A percentile compares a stretch with the other conserved stretches of the same genome.
phyloP scores from a whole-genome alignment of 2,113 vertebrate genomes.

The Trachemys scripta region DNA sequence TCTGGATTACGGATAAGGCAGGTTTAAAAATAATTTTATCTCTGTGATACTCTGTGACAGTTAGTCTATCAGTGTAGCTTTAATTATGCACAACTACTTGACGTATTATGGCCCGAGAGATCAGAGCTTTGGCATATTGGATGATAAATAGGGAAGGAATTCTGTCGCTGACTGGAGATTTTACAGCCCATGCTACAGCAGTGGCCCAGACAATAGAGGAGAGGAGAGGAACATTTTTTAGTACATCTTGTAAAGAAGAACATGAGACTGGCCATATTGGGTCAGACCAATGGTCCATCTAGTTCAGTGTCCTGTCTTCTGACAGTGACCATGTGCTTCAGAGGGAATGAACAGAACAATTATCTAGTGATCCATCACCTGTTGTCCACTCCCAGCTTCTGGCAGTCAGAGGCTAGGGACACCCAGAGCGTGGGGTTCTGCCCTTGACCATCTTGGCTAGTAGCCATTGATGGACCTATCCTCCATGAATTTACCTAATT shows the following conservation, averaged over 20 bases:
- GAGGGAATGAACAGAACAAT: not conserved
- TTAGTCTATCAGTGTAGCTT: slow-evolving; percentile 53
- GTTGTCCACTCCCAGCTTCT: not conserved
- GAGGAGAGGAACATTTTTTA: not conserved
- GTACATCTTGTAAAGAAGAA: not conserved
- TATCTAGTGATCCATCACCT: not conserved
- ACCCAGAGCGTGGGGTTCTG: not conserved
- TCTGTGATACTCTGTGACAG: slow-evolving; percentile 56
- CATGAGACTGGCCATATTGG: not conserved
- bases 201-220: not conserved
- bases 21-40: slow-evolving; percentile 58
- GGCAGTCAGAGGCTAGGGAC: not conserved
- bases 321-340: not conserved
- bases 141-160: slow-evolving; percentile 21
- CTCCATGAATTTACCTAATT: not conserved
- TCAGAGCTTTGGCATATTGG: slow-evolving; percentile 28
- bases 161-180: not conserved
- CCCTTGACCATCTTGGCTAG: not conserved
- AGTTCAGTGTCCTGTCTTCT: not conserved
- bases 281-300: not conserved
- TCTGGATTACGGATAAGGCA: slow-evolving; percentile 54
- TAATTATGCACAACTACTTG: slow-evolving; percentile 73
- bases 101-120: slow-evolving; percentile 44
- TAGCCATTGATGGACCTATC: not conserved
- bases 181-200: not conserved